Percentiles rank a stretch among this genome's conserved stretches.
Conservation (phyloP, 2,888 invertebrate species). For the Stenoptilia bipunctidactyla region DNA sequence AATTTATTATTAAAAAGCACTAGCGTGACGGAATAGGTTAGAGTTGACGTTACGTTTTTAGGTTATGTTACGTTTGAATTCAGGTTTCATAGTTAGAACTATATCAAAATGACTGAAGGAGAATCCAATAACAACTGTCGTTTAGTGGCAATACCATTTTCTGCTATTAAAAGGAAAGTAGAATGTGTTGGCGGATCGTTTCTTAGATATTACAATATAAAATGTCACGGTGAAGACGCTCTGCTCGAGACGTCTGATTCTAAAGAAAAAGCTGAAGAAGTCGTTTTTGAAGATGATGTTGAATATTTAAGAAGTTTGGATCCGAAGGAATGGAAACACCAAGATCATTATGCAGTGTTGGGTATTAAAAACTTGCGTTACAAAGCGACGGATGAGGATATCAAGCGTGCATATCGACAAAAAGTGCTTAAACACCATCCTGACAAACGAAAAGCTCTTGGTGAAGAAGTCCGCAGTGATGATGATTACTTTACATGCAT, state of each 20-base stretch:
- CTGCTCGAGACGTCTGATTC: conserved; percentile 47
- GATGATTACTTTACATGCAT: conserved; percentile 99
- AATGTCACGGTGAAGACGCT: conserved; percentile 60
- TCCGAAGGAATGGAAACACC: conserved; percentile 97
- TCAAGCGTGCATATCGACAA: conserved; percentile 91
- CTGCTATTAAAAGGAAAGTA: conserved; percentile 45
- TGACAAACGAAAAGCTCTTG: conserved; percentile 94
- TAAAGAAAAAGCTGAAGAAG: conserved; percentile 54
- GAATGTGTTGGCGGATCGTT: conserved; percentile 67
- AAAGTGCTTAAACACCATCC: conserved; percentile 92
- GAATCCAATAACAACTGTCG: conserved; percentile 33
- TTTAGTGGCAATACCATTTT: conserved; percentile 42
- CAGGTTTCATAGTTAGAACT: conserved; percentile 36
- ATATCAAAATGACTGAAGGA: conserved; percentile 52
- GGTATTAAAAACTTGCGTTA: conserved; percentile 87
- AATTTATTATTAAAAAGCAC: no score
- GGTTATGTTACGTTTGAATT: conserved; percentile 57
- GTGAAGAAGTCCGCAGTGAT: conserved; percentile 88
- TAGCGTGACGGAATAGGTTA: no score
- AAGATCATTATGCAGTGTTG: conserved; percentile 97
- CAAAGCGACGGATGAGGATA: conserved; percentile 91
- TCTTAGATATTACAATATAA: conserved; percentile 58
- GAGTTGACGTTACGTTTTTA: conserved; percentile 21
- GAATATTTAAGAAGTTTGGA: conserved; percentile 89
- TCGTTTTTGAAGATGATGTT: conserved; percentile 77